Evolutionary conservation across 2,797 vertebrate species (phyloP).

Genomic region (Scomberomorus guttatus): DNA sequence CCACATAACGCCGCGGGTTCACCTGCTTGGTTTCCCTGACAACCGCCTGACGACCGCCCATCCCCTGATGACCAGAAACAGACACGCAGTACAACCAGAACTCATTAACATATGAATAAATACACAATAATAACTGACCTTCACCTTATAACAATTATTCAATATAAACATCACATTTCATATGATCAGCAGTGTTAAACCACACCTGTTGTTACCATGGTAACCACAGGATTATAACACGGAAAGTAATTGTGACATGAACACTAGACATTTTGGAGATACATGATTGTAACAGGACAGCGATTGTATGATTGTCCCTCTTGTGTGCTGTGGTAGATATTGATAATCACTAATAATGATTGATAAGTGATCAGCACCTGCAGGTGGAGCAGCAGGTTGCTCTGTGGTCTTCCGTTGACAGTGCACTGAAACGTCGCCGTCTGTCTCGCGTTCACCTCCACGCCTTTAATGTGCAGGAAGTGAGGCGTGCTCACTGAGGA

Average conservation of each 20-base stretch:
- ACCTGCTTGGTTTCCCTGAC: slow-evolving; percentile 90
- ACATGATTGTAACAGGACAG: neutral
- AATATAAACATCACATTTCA: too few relatives aligned
- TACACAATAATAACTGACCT: too few relatives aligned
- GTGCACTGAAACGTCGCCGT: slow-evolving; percentile 93
- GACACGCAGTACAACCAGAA: too few relatives aligned
- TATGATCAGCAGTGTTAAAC: too few relatives aligned
- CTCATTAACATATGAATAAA: too few relatives aligned
- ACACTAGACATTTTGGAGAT: too few relatives aligned
- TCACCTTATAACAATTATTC: too few relatives aligned
- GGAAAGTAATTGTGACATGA: too few relatives aligned
- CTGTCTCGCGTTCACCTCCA: slow-evolving; percentile 95
- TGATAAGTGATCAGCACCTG: slow-evolving; percentile 80
- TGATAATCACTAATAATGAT: neutral
- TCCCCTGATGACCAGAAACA: slow-evolving; percentile 59
- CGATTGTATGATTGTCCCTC: too few relatives aligned
- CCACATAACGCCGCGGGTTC: slow-evolving; percentile 89
- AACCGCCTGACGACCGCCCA: slow-evolving; percentile 89
- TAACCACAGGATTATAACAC: too few relatives aligned
- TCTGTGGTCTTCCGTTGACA: slow-evolving; percentile 90
- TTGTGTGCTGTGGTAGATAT: too few relatives aligned
- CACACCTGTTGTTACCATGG: neutral
- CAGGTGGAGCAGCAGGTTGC: slow-evolving; percentile 84
- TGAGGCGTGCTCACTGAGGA: slow-evolving; percentile 92
- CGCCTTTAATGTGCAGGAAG: slow-evolving; percentile 94